phyloP scores from a whole-genome alignment of 2,888 invertebrate species.

The Athrips mouffetella region DNA sequence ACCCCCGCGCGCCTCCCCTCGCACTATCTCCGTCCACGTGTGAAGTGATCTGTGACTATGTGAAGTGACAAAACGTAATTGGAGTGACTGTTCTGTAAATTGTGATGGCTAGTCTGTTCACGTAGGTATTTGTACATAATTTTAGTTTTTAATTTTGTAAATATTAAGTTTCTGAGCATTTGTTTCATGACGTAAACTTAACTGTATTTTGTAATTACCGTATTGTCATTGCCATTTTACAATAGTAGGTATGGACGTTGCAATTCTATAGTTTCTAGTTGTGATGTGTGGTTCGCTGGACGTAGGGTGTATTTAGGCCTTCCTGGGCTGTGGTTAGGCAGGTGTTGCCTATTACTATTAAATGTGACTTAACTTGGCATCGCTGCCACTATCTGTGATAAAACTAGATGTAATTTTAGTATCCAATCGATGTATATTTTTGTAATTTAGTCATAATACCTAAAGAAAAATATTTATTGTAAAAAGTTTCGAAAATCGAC shows the following conservation, averaged over 20 bases:
- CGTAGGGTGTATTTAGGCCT: constrained; percentile 50
- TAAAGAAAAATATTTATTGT: constrained; percentile 71
- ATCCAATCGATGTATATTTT: constrained; percentile 61
- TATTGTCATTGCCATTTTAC: constrained; percentile 29
- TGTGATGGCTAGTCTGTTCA: constrained; percentile 72
- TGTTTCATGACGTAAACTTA: constrained; percentile 13
- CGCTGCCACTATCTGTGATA: constrained; percentile 73
- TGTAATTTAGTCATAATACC: constrained; percentile 52
- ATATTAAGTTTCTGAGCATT: constrained; percentile 16
- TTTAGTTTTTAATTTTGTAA: constrained; percentile 27
- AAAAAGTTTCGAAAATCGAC: constrained; percentile 60
- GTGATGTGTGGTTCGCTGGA: constrained; percentile 24
- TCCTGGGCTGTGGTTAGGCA: constrained; percentile 63
- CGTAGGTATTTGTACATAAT: constrained; percentile 48
- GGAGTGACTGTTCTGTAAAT: constrained; percentile 43
- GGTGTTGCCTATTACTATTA: constrained; percentile 60
- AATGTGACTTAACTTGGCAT: constrained; percentile 61
- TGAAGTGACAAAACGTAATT: constrained; percentile 39
- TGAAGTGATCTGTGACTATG: constrained; percentile 40
- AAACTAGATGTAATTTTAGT: constrained; percentile 59
- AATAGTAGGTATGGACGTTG: constrained; percentile 19
- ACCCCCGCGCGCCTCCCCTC: constrained; percentile 78
- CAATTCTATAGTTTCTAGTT: constrained; percentile 18
- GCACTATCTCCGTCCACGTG: constrained; percentile 89
- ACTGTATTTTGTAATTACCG: constrained; percentile 22